Percentiles rank a stretch among this genome's conserved stretches.
Conservation (phyloP, 2,888 invertebrate genomes). For the Leucoma salicis region DNA sequence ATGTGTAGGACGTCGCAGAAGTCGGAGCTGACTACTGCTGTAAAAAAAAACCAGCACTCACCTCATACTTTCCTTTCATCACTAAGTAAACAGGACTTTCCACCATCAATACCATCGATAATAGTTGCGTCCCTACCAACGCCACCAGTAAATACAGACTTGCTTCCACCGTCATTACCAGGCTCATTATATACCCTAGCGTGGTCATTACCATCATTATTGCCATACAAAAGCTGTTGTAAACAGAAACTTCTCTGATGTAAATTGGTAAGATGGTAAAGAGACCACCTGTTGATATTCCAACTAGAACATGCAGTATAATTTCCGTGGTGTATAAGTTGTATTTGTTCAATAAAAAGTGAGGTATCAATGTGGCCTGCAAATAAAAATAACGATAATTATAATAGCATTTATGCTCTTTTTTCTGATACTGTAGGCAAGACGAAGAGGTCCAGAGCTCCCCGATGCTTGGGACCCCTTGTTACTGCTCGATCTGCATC, state of each 20-base stretch:
- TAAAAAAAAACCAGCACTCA: too few species aligned
- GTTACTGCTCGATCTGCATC: too few species aligned
- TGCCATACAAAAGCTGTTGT: constrained; percentile 43
- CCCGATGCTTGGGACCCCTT: too few species aligned
- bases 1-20: too few species aligned
- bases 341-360: constrained; percentile 45
- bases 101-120: constrained; percentile 46
- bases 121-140: constrained; percentile 50
- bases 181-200: constrained; percentile 51
- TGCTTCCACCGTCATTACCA: constrained; percentile 44
- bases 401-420: too few species aligned
- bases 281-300: constrained; percentile 54
- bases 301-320: constrained; percentile 51
- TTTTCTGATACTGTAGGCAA: too few species aligned
- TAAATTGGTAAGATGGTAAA: constrained; percentile 60
- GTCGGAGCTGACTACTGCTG: too few species aligned
- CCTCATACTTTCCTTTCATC: constrained; percentile 54
- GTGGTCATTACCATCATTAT: constrained; percentile 53
- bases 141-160: constrained; percentile 53
- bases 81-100: constrained; percentile 64
- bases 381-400: constrained; percentile 20
- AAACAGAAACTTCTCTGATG: constrained; percentile 49
- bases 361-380: constrained; percentile 58
- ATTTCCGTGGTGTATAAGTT: constrained; percentile 32
- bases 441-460: too few species aligned